phyloP scores from a whole-genome alignment of 2,113 vertebrate genomes.

The Toxotes chatareus region DNA sequence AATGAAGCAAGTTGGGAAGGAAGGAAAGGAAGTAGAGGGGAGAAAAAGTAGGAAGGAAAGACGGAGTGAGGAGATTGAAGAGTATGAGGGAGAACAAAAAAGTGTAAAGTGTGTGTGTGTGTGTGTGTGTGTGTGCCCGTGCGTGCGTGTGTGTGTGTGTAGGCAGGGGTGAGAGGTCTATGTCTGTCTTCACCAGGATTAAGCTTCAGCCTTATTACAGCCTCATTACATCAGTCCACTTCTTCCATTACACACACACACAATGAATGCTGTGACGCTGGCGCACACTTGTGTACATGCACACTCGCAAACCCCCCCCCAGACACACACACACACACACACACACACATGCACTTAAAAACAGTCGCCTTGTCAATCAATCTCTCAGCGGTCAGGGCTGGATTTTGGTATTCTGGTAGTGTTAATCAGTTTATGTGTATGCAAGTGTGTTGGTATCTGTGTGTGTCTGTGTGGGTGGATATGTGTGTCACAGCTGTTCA shows the following conservation, averaged over 20 bases:
- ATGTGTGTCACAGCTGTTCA: conserved; percentile 77
- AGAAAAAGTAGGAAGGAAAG: background rate
- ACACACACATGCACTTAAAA: conserved; percentile 51
- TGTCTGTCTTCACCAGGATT: conserved; percentile 81
- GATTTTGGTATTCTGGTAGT: conserved; percentile 62
- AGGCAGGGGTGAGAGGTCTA: conserved; percentile 63
- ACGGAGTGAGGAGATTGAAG: background rate
- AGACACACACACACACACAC: conserved; percentile 15
- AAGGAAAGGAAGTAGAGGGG: background rate
- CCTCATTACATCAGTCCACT: conserved; percentile 82
- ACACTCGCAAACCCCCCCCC: background rate
- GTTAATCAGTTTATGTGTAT: conserved; percentile 71
- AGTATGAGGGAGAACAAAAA: background rate
- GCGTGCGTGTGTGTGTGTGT: conserved; percentile 29
- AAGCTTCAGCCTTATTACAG: conserved; percentile 81
- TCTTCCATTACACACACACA: conserved; percentile 78
- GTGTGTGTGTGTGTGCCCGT: conserved; percentile 34
- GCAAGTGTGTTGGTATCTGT: conserved; percentile 15
- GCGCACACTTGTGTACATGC: background rate
- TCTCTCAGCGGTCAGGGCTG: conserved; percentile 52
- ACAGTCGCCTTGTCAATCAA: conserved; percentile 61
- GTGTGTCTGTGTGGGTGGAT: conserved; percentile 14
- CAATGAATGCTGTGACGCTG: background rate
- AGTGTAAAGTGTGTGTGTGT: conserved; percentile 10
- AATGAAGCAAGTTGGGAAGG: background rate